A percentile compares a stretch with the other conserved stretches of the same genome.
Evolutionary conservation across 2,888 invertebrate species (phyloP).

Genomic region (Drosophila paucipuncta): DNA sequence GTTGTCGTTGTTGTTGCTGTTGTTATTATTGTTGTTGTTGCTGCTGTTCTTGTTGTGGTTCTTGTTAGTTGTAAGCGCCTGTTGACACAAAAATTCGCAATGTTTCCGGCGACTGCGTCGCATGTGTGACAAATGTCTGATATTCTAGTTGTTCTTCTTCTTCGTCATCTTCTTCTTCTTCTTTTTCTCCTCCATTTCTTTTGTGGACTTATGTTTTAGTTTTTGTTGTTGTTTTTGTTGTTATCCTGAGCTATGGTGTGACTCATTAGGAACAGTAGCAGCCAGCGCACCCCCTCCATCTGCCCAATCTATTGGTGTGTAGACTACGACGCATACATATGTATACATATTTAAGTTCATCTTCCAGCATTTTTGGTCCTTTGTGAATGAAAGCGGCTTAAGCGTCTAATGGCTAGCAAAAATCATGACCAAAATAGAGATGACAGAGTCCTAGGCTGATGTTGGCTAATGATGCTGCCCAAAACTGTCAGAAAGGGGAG

Average conservation of each 20-base stretch:
- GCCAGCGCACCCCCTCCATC: slow-evolving; percentile 5
- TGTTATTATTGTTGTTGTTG: not conserved
- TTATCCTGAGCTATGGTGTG: slow-evolving; percentile 46
- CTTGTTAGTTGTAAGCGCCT: slow-evolving; percentile 54
- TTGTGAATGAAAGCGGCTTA: slow-evolving; percentile 47
- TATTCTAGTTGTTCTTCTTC: slow-evolving; percentile 39
- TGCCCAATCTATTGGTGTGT: not conserved
- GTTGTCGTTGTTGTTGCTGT: not conserved
- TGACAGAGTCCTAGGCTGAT: slow-evolving; percentile 43
- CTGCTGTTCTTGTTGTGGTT: slow-evolving; percentile 8
- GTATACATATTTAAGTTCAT: slow-evolving; percentile 45
- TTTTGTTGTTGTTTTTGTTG: not conserved
- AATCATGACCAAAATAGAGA: slow-evolving; percentile 72
- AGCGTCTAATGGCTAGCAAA: slow-evolving; percentile 61
- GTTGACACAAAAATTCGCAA: slow-evolving; percentile 74
- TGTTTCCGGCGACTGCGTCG: slow-evolving; percentile 68
- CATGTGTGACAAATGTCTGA: slow-evolving; percentile 78
- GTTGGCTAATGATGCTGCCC: slow-evolving; percentile 40
- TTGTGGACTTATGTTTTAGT: not conserved
- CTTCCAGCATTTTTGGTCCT: slow-evolving; percentile 7
- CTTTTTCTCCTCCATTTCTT: not conserved
- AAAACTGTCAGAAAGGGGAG: not conserved
- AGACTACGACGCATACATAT: slow-evolving; percentile 33
- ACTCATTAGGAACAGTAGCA: slow-evolving; percentile 68
- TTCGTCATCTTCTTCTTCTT: slow-evolving; percentile 3